Conservation (phyloP, 2,113 vertebrate genomes). For the Chaetorhynchus papuensis region DNA sequence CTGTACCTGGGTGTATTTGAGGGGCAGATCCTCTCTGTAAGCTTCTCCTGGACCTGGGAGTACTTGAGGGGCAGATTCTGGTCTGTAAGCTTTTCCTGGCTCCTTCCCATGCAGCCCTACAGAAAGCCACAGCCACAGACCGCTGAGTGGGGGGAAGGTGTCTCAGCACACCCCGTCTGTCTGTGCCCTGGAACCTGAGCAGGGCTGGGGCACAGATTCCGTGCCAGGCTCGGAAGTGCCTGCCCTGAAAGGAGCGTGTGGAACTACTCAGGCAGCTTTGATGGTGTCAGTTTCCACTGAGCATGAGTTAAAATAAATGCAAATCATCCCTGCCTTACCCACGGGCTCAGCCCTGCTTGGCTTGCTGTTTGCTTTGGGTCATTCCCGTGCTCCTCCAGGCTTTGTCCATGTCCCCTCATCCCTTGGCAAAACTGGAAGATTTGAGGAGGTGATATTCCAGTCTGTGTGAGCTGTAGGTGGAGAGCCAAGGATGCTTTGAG, state of each 20-base stretch:
- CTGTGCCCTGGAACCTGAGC: not conserved
- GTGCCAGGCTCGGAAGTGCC: not conserved
- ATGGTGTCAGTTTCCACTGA: not conserved
- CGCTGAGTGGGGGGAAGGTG: not conserved
- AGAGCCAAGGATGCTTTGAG: not conserved
- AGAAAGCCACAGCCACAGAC: not conserved
- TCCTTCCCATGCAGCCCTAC: not conserved
- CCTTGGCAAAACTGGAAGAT: rapidly evolving
- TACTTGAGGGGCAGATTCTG: not conserved
- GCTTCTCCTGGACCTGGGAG: not conserved
- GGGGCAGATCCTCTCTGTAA: not conserved
- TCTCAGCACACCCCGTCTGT: not conserved
- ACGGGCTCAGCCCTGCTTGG: not conserved
- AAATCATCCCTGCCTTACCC: not conserved
- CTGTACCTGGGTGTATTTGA: not conserved
- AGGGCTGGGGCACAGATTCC: not conserved
- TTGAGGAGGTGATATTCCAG: not conserved
- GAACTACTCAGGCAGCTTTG: not conserved
- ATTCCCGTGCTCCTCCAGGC: not conserved
- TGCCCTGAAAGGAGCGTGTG: not conserved
- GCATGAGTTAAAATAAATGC: not conserved
- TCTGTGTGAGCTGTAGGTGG: not conserved
- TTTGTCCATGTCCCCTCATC: not conserved
- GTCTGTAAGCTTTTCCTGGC: not conserved
- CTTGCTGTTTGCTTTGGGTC: not conserved